Percentiles rank a stretch among this genome's conserved stretches.
Evolutionary conservation across 2,888 invertebrate genomes (phyloP).

Genomic region (Synergus laeviventris): DNA sequence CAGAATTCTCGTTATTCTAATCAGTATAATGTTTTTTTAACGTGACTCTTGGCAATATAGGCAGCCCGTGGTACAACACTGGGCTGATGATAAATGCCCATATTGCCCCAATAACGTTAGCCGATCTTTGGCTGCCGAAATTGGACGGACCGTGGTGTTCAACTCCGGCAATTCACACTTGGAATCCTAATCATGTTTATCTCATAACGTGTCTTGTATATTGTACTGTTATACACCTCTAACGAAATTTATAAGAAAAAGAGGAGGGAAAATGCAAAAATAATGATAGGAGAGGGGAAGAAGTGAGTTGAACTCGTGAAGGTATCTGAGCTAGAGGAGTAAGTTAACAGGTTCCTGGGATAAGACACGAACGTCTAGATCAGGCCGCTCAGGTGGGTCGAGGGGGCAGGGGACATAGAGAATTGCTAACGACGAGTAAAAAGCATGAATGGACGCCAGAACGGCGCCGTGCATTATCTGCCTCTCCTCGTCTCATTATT

Average conservation of each 20-base stretch:
- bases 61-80: too few species aligned
- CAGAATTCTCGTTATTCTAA: too few species aligned
- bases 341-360: conserved; percentile 52
- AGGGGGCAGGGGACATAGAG: conserved; percentile 44
- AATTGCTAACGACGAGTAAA: conserved; percentile 69
- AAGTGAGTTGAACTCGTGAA: conserved; percentile 27
- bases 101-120: too few species aligned
- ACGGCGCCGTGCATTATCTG: conserved; percentile 69
- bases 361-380: conserved; percentile 49
- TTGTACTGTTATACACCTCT: not conserved
- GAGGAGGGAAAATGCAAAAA: not conserved
- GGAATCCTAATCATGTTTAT: too few species aligned
- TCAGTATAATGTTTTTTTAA: too few species aligned
- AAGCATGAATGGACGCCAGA: conserved; percentile 73
- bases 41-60: too few species aligned
- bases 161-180: too few species aligned
- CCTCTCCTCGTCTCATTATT: conserved; percentile 61
- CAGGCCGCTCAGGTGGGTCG: conserved; percentile 40
- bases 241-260: not conserved
- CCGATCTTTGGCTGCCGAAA: too few species aligned
- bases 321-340: conserved; percentile 35
- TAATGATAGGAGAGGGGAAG: not conserved
- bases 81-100: too few species aligned
- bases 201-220: too few species aligned
- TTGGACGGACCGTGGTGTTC: too few species aligned